phyloP scores from a whole-genome alignment of 1,140 invertebrate genomes.

The Nebria ingens region DNA sequence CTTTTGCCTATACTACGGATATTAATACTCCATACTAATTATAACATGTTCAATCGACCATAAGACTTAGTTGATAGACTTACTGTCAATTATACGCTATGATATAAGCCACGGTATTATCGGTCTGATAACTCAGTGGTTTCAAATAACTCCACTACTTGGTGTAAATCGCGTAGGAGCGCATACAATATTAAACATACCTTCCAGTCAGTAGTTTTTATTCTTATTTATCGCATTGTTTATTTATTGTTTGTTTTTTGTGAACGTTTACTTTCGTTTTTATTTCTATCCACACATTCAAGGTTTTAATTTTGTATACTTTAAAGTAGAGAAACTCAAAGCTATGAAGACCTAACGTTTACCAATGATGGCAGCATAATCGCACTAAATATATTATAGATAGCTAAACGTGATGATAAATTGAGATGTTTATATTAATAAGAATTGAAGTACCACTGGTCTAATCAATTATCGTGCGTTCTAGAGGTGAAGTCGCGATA shows the following conservation, averaged over 20 bases:
- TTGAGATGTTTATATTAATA: no score
- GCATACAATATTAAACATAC: neutral
- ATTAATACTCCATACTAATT: neutral
- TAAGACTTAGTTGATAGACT: conserved; percentile 1
- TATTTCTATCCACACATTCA: no score
- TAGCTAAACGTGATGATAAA: no score
- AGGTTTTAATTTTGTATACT: no score
- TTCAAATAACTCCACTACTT: neutral
- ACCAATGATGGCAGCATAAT: no score
- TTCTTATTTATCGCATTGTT: neutral
- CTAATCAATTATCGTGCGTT: neutral
- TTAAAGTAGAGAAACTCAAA: no score
- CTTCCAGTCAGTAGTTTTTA: neutral
- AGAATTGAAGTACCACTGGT: neutral
- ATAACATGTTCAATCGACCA: conserved; percentile 4
- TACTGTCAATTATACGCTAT: conserved; percentile 1
- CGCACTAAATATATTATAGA: no score
- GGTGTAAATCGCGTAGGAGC: neutral
- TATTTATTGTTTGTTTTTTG: neutral
- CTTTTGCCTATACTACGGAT: no score
- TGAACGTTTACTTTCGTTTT: no score
- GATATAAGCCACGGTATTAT: conserved; percentile 7
- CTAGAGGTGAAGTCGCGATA: neutral
- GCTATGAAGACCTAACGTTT: no score
- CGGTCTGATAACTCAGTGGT: neutral